These are phyloP conservation scores for Panthera tigris DNA, from an alignment of 2,113 vertebrate species.

Conservation along the genomic window DNA sequence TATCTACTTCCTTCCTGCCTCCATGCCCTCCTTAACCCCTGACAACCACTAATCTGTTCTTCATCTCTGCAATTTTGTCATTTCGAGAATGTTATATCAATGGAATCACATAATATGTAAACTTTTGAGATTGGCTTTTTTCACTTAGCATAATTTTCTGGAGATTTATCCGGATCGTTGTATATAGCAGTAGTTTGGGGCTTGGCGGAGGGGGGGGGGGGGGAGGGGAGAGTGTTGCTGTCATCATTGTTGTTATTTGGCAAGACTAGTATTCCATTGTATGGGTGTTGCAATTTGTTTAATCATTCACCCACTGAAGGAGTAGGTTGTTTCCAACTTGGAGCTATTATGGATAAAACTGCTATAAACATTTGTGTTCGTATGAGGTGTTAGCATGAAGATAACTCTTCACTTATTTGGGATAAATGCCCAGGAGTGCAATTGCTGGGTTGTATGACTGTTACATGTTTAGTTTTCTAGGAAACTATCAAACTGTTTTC, in stretches of 20 bases:
- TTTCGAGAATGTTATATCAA: background rate
- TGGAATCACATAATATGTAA: background rate
- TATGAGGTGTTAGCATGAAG: background rate
- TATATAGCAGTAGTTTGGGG: background rate
- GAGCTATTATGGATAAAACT: background rate
- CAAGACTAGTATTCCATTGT: background rate
- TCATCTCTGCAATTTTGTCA: background rate
- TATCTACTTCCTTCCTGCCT: background rate
- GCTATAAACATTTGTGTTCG: background rate
- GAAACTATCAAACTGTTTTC: background rate
- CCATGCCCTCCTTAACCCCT: background rate
- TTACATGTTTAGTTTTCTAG: background rate
- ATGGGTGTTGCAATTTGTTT: background rate
- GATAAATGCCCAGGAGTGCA: background rate
- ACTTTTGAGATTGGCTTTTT: background rate
- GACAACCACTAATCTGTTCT: background rate
- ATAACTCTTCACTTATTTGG: background rate
- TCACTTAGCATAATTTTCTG: background rate
- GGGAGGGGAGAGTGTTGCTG: background rate
- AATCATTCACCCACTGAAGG: background rate
- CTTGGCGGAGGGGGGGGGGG: accelerated
- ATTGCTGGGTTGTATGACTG: background rate
- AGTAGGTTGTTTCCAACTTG: background rate
- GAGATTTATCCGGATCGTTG: background rate
- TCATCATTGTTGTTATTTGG: background rate